Conservation (phyloP, 2,797 vertebrate genomes). For the Syndactyla subalaris region DNA sequence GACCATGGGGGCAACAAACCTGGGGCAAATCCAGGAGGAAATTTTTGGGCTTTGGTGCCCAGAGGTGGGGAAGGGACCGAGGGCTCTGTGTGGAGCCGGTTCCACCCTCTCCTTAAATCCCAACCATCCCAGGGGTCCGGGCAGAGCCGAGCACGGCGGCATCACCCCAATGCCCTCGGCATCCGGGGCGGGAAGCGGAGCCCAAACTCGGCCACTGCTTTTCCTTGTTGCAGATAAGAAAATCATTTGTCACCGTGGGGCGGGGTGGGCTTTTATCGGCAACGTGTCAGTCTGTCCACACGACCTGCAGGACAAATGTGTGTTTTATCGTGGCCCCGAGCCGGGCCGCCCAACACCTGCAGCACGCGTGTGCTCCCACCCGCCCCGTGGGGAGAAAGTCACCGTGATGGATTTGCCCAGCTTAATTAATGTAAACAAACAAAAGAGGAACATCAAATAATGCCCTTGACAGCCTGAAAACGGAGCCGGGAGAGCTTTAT, state of each 20-base stretch:
- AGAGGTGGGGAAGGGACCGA: fast-evolving
- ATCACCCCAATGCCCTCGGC: neutral
- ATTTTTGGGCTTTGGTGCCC: fast-evolving
- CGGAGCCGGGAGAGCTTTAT: slow-evolving; percentile 56
- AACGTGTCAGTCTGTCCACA: slow-evolving; percentile 70
- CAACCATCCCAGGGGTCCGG: fast-evolving
- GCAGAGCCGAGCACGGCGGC: neutral
- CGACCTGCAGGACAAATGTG: slow-evolving; percentile 71
- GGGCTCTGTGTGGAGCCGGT: fast-evolving
- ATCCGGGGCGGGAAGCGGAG: slow-evolving; percentile 12
- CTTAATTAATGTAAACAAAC: slow-evolving; percentile 83
- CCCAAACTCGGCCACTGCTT: slow-evolving; percentile 27
- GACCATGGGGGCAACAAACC: neutral
- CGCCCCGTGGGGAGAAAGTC: slow-evolving; percentile 54
- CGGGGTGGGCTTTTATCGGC: slow-evolving; percentile 33
- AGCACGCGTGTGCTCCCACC: neutral
- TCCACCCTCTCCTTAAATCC: neutral
- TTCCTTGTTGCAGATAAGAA: slow-evolving; percentile 60
- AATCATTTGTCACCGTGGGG: slow-evolving; percentile 49
- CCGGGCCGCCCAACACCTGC: slow-evolving; percentile 70
- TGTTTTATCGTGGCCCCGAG: slow-evolving; percentile 66
- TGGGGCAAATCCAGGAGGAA: neutral
- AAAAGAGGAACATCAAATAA: slow-evolving; percentile 81
- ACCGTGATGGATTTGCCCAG: slow-evolving; percentile 76
- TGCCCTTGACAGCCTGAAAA: slow-evolving; percentile 75